Conservation (phyloP, 2,113 vertebrate species). For the Sinocyclocheilus anshuiensis region DNA sequence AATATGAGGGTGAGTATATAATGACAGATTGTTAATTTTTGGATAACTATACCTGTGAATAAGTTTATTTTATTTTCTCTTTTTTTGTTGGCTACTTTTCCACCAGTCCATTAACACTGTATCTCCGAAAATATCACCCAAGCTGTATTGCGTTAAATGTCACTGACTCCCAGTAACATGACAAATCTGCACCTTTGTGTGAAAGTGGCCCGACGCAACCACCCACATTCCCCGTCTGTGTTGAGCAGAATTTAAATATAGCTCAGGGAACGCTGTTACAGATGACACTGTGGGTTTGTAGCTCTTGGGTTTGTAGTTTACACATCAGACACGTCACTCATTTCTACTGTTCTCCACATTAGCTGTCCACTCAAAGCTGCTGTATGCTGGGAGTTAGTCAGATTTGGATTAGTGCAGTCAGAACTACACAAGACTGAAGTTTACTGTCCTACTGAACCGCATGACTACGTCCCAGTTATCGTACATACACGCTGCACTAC, state of each 20-base stretch:
- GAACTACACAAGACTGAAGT: background rate
- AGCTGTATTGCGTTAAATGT: conserved; percentile 15
- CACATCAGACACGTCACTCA: background rate
- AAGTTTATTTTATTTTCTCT: background rate
- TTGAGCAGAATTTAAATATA: conserved; percentile 4
- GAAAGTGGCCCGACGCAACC: background rate
- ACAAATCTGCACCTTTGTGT: background rate
- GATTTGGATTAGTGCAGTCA: background rate
- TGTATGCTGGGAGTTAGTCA: background rate
- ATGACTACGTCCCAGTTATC: background rate
- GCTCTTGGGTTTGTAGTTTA: conserved; percentile 9
- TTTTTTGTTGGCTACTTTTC: background rate
- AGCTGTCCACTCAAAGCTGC: background rate
- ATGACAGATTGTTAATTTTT: background rate
- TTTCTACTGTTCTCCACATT: background rate
- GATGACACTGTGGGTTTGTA: background rate
- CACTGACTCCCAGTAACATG: background rate
- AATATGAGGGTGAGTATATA: background rate
- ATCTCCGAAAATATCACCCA: background rate
- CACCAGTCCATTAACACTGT: background rate
- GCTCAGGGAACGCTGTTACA: background rate
- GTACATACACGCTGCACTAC: background rate
- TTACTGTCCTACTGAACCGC: background rate
- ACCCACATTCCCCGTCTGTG: conserved; percentile 2
- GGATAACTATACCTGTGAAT: background rate